Percentiles rank a stretch among this genome's conserved stretches.
Evolutionary conservation across 2,113 vertebrate species (phyloP).

Genomic region (Rhinolophus sinicus): DNA sequence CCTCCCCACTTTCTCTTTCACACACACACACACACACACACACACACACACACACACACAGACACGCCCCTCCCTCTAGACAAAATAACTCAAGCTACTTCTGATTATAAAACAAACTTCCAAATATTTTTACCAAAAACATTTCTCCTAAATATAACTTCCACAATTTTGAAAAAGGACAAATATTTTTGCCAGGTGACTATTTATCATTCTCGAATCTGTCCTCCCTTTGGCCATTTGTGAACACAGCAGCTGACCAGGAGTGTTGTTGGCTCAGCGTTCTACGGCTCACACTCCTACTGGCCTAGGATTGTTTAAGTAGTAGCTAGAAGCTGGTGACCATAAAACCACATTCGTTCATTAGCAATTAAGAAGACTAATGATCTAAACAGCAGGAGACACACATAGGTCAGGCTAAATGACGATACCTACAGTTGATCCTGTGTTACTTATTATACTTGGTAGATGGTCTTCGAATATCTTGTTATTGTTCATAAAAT

Average conservation of each 20-base stretch:
- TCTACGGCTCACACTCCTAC: background rate
- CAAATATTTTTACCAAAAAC: constrained; percentile 75
- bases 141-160: constrained; percentile 72
- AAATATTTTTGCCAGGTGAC: constrained; percentile 73
- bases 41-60: too few species aligned
- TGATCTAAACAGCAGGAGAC: background rate
- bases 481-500: background rate
- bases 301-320: background rate
- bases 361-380: background rate
- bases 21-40: too few species aligned
- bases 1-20: background rate
- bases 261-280: accelerated
- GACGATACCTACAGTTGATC: background rate
- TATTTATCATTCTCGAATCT: constrained; percentile 38
- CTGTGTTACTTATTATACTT: too few species aligned
- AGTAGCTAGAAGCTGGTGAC: background rate
- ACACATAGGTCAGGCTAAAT: background rate
- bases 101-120: constrained; percentile 74
- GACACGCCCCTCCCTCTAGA: background rate
- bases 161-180: constrained; percentile 18
- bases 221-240: background rate
- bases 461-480: background rate
- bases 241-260: background rate
- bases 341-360: background rate
- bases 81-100: constrained; percentile 34